These are phyloP conservation scores for Theretra japonica DNA, from an alignment of 2,888 invertebrate species.

Conservation along the genomic window DNA sequence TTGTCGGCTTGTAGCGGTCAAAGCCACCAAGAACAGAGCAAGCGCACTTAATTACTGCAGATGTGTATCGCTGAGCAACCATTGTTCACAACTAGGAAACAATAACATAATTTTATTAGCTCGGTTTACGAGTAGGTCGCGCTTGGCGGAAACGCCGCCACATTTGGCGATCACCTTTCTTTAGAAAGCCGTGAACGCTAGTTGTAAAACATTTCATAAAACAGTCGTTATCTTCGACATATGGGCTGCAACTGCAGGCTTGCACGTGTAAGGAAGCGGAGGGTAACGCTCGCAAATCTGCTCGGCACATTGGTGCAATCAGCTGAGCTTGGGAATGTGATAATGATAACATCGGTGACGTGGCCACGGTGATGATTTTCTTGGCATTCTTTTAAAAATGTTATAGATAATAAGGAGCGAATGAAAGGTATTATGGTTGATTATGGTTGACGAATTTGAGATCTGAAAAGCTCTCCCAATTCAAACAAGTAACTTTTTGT, in stretches of 20 bases:
- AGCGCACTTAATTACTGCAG: conserved; percentile 15
- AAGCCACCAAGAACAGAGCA: background rate
- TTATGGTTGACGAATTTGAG: too few species aligned
- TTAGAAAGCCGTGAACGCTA: conserved; percentile 68
- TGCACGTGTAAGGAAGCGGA: conserved; percentile 74
- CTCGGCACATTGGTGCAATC: conserved; percentile 61
- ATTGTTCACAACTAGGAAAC: conserved; percentile 46
- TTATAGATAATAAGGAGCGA: background rate
- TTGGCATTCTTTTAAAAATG: background rate
- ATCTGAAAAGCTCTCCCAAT: too few species aligned
- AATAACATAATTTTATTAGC: conserved; percentile 52
- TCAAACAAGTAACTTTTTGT: too few species aligned
- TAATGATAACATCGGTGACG: conserved; percentile 45
- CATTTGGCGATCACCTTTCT: conserved; percentile 79
- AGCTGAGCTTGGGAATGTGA: conserved; percentile 42
- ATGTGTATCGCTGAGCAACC: conserved; percentile 14
- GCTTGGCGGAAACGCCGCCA: conserved; percentile 61
- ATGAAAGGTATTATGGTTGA: too few species aligned
- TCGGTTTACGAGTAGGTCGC: conserved; percentile 37
- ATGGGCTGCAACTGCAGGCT: conserved; percentile 64
- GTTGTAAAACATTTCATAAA: conserved; percentile 80
- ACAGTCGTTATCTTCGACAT: conserved; percentile 69
- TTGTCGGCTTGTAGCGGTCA: background rate
- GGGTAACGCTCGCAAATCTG: conserved; percentile 74
- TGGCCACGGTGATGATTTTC: background rate